phyloP scores from a whole-genome alignment of 1,140 invertebrate species.

The Cherax destructor region DNA sequence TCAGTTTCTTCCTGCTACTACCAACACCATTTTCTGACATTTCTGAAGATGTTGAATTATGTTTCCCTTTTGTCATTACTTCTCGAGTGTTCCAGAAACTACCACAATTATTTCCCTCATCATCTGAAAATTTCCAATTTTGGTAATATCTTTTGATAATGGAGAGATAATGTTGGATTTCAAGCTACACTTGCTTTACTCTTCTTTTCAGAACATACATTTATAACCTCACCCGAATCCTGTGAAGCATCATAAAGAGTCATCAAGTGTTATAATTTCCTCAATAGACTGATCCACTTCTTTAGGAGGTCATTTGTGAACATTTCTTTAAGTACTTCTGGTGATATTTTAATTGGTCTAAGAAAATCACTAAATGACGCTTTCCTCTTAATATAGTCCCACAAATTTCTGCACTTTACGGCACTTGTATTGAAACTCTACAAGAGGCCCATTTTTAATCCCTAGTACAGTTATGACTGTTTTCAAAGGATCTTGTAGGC shows the following conservation, averaged over 20 bases:
- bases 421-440: slow-evolving; percentile 60
- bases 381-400: slow-evolving; percentile 11
- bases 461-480: slow-evolving; percentile 78
- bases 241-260: slow-evolving; percentile 39
- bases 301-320: not conserved
- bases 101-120: slow-evolving; percentile 3
- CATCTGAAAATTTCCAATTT: not conserved
- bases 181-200: too few relatives aligned
- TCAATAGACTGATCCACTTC: slow-evolving; percentile 10
- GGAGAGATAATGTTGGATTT: not conserved
- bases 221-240: slow-evolving; percentile 27
- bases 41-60: not conserved
- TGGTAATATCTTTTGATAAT: not conserved
- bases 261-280: slow-evolving; percentile 57
- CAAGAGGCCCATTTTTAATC: slow-evolving; percentile 26
- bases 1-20: not conserved
- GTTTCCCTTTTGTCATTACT: not conserved
- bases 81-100: not conserved
- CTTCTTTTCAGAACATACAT: not conserved
- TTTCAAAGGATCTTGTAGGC: slow-evolving; percentile 82
- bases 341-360: slow-evolving; percentile 35
- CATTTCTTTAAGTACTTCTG: slow-evolving; percentile 29
- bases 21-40: not conserved
- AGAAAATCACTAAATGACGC: slow-evolving; percentile 45
- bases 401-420: slow-evolving; percentile 41